Evolutionary conservation across 2,888 invertebrate species (phyloP).

Genomic region (Myathropa florea): DNA sequence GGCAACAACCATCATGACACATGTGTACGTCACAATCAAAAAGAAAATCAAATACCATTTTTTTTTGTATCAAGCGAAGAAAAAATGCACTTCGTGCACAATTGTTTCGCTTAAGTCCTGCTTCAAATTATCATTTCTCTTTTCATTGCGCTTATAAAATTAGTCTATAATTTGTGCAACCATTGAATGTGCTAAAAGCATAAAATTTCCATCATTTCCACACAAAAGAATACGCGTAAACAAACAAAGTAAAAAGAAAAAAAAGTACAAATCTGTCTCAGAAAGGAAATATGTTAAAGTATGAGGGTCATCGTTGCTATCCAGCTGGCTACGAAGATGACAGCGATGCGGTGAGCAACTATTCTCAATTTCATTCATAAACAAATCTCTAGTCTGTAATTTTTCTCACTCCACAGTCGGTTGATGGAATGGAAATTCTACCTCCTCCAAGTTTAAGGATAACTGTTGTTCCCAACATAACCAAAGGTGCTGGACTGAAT

Average conservation of each 20-base stretch:
- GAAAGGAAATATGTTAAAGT: slow-evolving; percentile 20
- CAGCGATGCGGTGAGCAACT: slow-evolving; percentile 71
- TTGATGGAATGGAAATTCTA: slow-evolving; percentile 66
- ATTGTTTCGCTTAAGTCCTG: slow-evolving; percentile 37
- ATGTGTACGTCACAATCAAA: slow-evolving; percentile 38
- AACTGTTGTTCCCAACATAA: slow-evolving; percentile 79
- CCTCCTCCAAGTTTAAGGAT: slow-evolving; percentile 76
- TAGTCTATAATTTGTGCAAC: not conserved
- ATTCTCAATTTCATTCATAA: not conserved
- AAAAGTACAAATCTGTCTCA: slow-evolving; percentile 5
- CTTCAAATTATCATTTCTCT: slow-evolving; percentile 5
- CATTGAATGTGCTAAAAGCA: not conserved
- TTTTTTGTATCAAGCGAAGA: slow-evolving; percentile 51
- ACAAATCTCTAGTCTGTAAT: not conserved
- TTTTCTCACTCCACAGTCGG: not conserved
- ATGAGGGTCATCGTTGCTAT: slow-evolving; percentile 59
- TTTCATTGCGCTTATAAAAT: slow-evolving; percentile 22
- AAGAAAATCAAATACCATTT: slow-evolving; percentile 33
- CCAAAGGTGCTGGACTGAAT: slow-evolving; percentile 78
- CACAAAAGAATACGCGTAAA: not conserved
- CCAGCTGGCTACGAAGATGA: slow-evolving; percentile 78
- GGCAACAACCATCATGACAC: slow-evolving; percentile 24
- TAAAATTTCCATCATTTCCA: not conserved
- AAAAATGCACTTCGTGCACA: slow-evolving; percentile 56
- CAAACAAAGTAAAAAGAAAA: not conserved